A percentile compares a stretch with the other conserved stretches of the same genome.
Conservation (phyloP, 1,140 invertebrate genomes). For the Drosophila punjabiensis region DNA sequence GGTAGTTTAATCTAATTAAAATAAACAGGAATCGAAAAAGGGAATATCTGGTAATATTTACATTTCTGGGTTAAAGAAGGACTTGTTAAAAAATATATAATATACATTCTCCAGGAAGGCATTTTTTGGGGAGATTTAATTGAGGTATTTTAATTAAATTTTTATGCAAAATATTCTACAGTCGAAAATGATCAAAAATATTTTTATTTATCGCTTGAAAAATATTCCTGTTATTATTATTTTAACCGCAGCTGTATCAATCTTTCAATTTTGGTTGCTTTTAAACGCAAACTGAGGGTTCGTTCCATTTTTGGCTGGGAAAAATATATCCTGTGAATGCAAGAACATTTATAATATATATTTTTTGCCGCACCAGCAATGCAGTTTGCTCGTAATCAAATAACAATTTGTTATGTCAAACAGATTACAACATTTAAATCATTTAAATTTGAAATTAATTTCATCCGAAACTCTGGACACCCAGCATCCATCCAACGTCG, state of each 20-base stretch:
- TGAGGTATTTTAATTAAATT: too few relatives aligned
- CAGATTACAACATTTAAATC: conserved; percentile 59
- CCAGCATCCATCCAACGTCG: conserved; percentile 37
- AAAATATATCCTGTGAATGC: background rate
- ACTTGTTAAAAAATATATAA: background rate
- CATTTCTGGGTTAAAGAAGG: too few relatives aligned
- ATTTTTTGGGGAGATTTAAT: too few relatives aligned
- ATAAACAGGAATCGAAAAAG: background rate
- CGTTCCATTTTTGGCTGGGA: background rate
- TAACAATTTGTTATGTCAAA: conserved; percentile 55
- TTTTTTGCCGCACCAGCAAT: conserved; percentile 8
- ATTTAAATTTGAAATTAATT: conserved; percentile 72
- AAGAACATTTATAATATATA: conserved; percentile 10
- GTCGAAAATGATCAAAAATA: too few relatives aligned
- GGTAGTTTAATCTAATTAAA: background rate
- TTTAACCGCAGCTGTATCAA: background rate
- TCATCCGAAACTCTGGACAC: conserved; percentile 42
- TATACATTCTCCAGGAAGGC: background rate
- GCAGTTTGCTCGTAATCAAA: conserved; percentile 43
- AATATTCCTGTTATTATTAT: background rate
- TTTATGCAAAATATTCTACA: background rate
- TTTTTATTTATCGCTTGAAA: background rate
- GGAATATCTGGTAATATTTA: background rate
- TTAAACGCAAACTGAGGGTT: background rate
- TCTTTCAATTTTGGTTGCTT: conserved; percentile 20